Conservation (phyloP, 2,888 invertebrate genomes). For the Dinocampus coccinellae region DNA sequence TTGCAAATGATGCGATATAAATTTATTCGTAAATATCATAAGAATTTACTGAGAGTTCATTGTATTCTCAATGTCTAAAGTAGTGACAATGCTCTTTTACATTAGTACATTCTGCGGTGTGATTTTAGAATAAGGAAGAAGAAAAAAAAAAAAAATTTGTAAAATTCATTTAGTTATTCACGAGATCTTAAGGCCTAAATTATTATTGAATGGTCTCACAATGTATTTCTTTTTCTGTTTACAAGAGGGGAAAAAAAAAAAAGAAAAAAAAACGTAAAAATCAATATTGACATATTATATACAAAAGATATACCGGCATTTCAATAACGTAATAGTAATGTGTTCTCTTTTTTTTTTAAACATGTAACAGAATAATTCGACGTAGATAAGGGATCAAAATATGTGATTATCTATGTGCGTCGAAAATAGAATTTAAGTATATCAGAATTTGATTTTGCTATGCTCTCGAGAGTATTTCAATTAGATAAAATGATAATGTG, state of each 20-base stretch:
- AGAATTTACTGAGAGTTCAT: background rate
- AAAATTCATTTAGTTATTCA: background rate
- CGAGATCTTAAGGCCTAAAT: slow-evolving; percentile 39
- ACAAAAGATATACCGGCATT: slow-evolving; percentile 31
- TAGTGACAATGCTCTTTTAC: slow-evolving; percentile 24
- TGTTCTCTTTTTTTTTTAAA: slow-evolving; percentile 46
- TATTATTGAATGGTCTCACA: slow-evolving; percentile 24
- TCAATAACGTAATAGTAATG: slow-evolving; percentile 32
- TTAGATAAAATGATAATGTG: background rate
- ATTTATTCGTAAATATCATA: background rate
- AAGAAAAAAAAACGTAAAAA: slow-evolving; percentile 4
- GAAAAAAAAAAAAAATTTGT: too few species aligned
- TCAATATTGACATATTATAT: background rate
- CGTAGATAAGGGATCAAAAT: slow-evolving; percentile 34
- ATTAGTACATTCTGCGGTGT: slow-evolving; percentile 63
- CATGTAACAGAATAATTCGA: slow-evolving; percentile 33
- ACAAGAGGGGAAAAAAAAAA: slow-evolving; percentile 21
- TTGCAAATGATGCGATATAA: slow-evolving; percentile 20
- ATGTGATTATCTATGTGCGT: background rate
- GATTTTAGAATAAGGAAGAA: slow-evolving; percentile 63
- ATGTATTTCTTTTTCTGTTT: slow-evolving; percentile 28
- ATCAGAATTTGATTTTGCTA: background rate
- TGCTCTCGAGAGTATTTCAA: background rate
- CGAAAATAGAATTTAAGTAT: slow-evolving; percentile 32
- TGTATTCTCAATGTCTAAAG: background rate